A percentile compares a stretch with the other conserved stretches of the same genome.
Conservation (phyloP, 2,888 invertebrate genomes). For the Teinopalpus imperialis region DNA sequence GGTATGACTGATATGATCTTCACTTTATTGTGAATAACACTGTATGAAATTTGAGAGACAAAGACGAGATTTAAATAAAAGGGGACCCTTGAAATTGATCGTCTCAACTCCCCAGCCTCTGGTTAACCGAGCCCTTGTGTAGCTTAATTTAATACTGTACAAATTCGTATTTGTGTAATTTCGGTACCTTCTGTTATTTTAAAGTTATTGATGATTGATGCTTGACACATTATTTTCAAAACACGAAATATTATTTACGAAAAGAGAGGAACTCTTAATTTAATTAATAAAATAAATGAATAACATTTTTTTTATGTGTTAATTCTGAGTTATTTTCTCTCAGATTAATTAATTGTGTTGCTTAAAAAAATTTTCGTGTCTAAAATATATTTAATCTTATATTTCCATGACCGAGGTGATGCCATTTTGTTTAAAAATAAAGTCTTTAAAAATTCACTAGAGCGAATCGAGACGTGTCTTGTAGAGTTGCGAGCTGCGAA, state of each 20-base stretch:
- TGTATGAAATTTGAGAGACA: slow-evolving; percentile 74
- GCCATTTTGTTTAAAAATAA: slow-evolving; percentile 18
- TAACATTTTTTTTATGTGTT: too few relatives aligned
- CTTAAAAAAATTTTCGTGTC: too few relatives aligned
- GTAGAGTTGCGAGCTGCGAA: slow-evolving; percentile 12
- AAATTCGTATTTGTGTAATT: slow-evolving; percentile 69
- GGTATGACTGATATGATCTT: slow-evolving; percentile 33
- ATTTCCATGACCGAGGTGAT: too few relatives aligned
- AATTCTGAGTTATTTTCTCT: too few relatives aligned
- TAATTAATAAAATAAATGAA: too few relatives aligned
- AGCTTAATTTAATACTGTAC: slow-evolving; percentile 66
- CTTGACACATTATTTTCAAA: too few relatives aligned
- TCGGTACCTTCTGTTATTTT: slow-evolving; percentile 29
- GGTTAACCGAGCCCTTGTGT: slow-evolving; percentile 68
- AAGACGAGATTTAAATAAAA: slow-evolving; percentile 78
- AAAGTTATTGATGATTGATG: neutral
- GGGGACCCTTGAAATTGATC: slow-evolving; percentile 79
- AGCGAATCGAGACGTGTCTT: slow-evolving; percentile 23
- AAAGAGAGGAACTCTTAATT: too few relatives aligned
- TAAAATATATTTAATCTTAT: too few relatives aligned
- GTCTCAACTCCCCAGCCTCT: slow-evolving; percentile 67
- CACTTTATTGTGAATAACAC: slow-evolving; percentile 64
- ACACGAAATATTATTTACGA: too few relatives aligned
- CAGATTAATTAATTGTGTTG: too few relatives aligned
- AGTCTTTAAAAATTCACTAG: slow-evolving; percentile 15